These are phyloP conservation scores for Parasteatoda lunata DNA, from an alignment of 2,888 invertebrate genomes.

Conservation along the genomic window DNA sequence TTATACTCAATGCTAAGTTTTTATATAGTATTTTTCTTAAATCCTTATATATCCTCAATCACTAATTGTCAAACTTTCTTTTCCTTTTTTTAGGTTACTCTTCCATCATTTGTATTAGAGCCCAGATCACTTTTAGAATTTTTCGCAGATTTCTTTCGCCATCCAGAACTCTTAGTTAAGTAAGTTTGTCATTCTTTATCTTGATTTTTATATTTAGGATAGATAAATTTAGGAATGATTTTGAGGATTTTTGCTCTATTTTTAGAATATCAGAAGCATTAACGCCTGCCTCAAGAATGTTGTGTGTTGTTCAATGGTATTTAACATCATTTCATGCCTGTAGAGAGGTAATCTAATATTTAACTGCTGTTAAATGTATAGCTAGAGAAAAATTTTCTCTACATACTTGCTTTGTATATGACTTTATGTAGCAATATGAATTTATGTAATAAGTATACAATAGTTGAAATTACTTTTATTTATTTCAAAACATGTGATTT, in stretches of 20 bases:
- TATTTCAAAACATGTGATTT: background rate
- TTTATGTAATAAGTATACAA: no score
- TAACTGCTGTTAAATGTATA: no score
- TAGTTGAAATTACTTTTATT: background rate
- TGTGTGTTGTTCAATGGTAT: constrained; percentile 97
- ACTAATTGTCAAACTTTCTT: background rate
- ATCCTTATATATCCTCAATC: no score
- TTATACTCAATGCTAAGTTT: no score
- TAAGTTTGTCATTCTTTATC: constrained; percentile 74
- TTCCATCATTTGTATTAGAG: constrained; percentile 99
- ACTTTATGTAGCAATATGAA: no score
- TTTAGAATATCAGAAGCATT: constrained; percentile 90
- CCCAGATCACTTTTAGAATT: constrained; percentile 97
- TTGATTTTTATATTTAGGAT: background rate
- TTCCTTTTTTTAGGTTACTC: constrained; percentile 79
- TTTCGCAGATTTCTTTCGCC: constrained; percentile 99
- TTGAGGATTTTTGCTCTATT: constrained; percentile 40
- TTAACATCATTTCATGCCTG: constrained; percentile 98
- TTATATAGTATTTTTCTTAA: no score
- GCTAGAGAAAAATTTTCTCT: background rate
- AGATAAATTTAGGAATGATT: background rate
- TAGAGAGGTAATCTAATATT: constrained; percentile 79
- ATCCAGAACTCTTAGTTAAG: constrained; percentile 96
- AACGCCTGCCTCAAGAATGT: constrained; percentile 90
- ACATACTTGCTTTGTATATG: background rate